Base-by-base conservation (phyloP, 2,888 invertebrate genomes). In the Limenitis camilla region DNA sequence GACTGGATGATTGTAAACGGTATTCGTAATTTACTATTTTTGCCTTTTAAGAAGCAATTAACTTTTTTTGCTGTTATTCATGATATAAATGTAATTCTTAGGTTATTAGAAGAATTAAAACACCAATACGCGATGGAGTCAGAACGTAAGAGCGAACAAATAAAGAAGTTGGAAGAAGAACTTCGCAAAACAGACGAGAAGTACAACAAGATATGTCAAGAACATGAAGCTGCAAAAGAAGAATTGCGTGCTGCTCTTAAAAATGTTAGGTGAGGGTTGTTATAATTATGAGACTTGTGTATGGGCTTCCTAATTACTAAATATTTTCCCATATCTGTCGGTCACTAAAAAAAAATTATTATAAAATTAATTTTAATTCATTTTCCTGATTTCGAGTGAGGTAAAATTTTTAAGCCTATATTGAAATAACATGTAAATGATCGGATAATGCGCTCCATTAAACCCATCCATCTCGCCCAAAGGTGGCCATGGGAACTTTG, bases 1-100 rank as follows among this genome's bases (percentile, higher is more conserved):
- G 92, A 2, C 88, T 94, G 1, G 92, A 92, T 43, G 93, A 94
- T 67, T 94, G 94, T 64, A 93, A 92, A 71, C 84, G 90, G 91
- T 91, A 53, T 6, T 35, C 10, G 5, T n/a, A 7, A 35, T 10
- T 35, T n/a, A n/a, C n/a, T n/a, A n/a, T n/a, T n/a, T n/a, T n/a
- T n/a, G n/a, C n/a, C n/a, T n/a, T n/a, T n/a, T n/a, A n/a, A n/a
- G n/a, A n/a, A n/a, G n/a, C n/a, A n/a, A n/a, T n/a, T n/a, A n/a
- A n/a, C n/a, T n/a, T n/a, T n/a, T n/a, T n/a, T n/a, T n/a, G n/a
- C n/a, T n/a, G n/a, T n/a, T n/a, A n/a, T n/a, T n/a, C n/a, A 44
- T 35, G 32, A n/a, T 35, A 1, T 35, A 8, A n/a, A 35, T 35
- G 5, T n/a, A n/a, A 7, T 19, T 40, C 49, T 41, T 63, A 92